These are phyloP conservation scores for Ligdia adustata DNA, from an alignment of 2,888 invertebrate species.

Conservation along the genomic window DNA sequence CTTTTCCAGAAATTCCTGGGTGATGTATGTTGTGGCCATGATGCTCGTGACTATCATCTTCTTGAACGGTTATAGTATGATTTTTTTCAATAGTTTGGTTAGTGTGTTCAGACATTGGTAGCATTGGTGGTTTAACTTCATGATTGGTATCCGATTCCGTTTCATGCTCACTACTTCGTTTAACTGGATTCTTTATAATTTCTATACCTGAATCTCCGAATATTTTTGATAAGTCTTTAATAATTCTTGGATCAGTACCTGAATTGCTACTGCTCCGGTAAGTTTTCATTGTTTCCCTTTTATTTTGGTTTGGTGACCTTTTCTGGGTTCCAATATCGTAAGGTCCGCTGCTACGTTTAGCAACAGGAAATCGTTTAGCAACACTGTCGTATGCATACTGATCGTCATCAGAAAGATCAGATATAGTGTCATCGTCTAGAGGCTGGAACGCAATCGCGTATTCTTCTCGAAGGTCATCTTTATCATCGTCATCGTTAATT, in stretches of 20 bases:
- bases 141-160: conserved; percentile 54
- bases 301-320: conserved; percentile 61
- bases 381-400: conserved; percentile 68
- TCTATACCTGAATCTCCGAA: conserved; percentile 81
- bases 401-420: conserved; percentile 69
- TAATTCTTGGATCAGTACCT: conserved; percentile 88
- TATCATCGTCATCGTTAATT: conserved; percentile 65
- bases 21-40: conserved; percentile 60
- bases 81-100: conserved; percentile 58
- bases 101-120: conserved; percentile 47
- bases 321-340: conserved; percentile 57
- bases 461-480: conserved; percentile 74
- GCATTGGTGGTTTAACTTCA: conserved; percentile 69
- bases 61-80: conserved; percentile 43
- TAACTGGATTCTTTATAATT: conserved; percentile 79
- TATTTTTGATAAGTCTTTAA: conserved; percentile 87
- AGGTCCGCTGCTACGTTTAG: conserved; percentile 85
- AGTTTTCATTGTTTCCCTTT: conserved; percentile 58
- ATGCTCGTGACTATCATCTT: conserved; percentile 66
- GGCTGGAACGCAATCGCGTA: conserved; percentile 79
- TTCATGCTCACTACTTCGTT: conserved; percentile 74
- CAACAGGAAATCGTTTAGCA: conserved; percentile 86
- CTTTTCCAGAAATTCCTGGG: conserved; percentile 57
- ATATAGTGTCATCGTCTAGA: conserved; percentile 67
- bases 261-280: conserved; percentile 72